Percentiles rank a stretch among this genome's conserved stretches.
Conservation (phyloP, 1,140 invertebrate genomes). For the Zaprionus vittiger region DNA sequence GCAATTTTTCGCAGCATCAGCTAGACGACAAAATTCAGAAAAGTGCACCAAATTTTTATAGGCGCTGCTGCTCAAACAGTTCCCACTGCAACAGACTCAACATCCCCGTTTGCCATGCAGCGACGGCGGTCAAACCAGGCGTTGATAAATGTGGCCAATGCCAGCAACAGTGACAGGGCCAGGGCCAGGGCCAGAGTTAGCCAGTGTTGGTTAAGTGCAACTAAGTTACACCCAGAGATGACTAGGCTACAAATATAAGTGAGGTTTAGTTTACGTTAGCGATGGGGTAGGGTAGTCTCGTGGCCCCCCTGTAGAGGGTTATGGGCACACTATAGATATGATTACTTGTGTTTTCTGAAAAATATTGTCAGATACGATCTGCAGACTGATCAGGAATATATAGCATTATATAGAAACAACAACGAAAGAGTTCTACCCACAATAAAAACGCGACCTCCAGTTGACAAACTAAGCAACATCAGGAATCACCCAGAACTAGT, state of each 20-base stretch:
- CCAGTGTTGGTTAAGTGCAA: constrained; percentile 1
- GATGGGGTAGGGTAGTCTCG: no score
- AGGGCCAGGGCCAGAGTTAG: constrained; percentile 28
- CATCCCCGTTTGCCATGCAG: not conserved
- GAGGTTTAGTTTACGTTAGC: not conserved
- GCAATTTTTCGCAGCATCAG: constrained; percentile 60
- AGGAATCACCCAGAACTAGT: not conserved
- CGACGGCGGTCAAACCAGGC: constrained; percentile 51
- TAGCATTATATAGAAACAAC: not conserved
- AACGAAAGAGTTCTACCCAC: not conserved
- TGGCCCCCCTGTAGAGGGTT: no score
- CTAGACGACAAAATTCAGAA: constrained; percentile 38
- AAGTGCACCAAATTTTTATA: constrained; percentile 50
- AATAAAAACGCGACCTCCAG: not conserved
- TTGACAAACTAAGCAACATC: not conserved
- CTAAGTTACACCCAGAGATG: not conserved
- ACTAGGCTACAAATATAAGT: not conserved
- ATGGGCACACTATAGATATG: no score
- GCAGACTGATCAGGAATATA: not conserved
- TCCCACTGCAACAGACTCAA: constrained; percentile 3
- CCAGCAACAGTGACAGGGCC: constrained; percentile 1
- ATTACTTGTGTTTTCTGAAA: no score
- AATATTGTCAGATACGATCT: no score
- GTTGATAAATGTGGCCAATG: constrained; percentile 66
- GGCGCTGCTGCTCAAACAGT: constrained; percentile 40